Percentiles rank a stretch among this genome's conserved stretches.
These are phyloP conservation scores for Alviniconcha strummeri DNA, from an alignment of 2,888 invertebrate species.

Conservation along the genomic window DNA sequence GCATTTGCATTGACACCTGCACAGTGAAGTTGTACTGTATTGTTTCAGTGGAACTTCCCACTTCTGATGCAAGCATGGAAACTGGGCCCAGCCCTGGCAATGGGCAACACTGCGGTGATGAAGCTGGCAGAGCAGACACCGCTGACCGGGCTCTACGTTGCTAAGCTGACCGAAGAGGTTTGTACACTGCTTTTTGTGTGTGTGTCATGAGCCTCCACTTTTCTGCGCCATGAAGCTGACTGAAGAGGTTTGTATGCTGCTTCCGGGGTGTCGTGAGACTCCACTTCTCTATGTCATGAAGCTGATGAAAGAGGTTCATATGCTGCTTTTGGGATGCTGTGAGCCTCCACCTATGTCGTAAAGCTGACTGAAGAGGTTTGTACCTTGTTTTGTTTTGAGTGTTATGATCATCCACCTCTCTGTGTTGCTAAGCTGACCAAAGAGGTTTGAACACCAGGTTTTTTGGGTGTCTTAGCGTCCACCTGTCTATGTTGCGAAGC, in stretches of 20 bases:
- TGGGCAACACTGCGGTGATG: conserved; percentile 85
- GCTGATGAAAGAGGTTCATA: background rate
- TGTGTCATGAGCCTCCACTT: no score
- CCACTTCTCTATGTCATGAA: background rate
- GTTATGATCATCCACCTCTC: no score
- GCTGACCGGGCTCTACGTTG: conserved; percentile 88
- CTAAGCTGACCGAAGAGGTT: conserved; percentile 85
- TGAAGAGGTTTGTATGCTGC: background rate
- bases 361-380: conserved; percentile 83
- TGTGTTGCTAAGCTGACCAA: background rate
- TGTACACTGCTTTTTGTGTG: background rate
- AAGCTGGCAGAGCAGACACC: conserved; percentile 98
- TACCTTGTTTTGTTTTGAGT: background rate
- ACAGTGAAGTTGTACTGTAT: no score
- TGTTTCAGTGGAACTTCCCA: conserved; percentile 87
- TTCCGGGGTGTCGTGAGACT: background rate
- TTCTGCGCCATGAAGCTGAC: background rate
- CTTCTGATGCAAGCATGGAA: conserved; percentile 96
- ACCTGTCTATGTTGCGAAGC: conserved; percentile 83
- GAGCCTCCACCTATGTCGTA: conserved; percentile 80
- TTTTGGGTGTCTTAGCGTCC: background rate
- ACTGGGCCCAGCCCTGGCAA: conserved; percentile 81
- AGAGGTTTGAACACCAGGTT: background rate
- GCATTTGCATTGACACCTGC: no score
- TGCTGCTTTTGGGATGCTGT: no score